Base-by-base conservation (phyloP, 2,888 invertebrate species). In the Dusona sp. region DNA sequence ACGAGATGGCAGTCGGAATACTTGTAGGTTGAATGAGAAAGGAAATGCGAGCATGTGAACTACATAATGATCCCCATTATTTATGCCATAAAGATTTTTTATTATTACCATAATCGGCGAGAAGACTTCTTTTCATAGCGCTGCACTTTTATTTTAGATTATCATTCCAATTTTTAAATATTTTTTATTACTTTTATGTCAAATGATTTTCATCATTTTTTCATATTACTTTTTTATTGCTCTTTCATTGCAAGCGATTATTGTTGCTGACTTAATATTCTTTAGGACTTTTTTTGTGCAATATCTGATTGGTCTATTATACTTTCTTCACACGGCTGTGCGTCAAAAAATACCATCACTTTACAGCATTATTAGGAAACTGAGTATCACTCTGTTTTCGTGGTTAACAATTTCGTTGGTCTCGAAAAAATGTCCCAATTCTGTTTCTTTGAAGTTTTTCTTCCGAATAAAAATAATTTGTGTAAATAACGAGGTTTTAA, bases 1-100 rank as follows among this genome's bases (percentile, higher is more conserved):
- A 29, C 61, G 29, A 29, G 13, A 61, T 16, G 29, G 61, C 16
- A 61, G 61, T 4, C 19, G 29, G 48, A 29, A 29, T 48, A 29
- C 9, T 29, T 1, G 9, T 33, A 33, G 9, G 9, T 19, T 29
- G 48, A 70, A 48, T 29, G 48, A 13, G 45, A 70, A 25, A 8
- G 38, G 70, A 11, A 29, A 48, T 19, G 70, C 22, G 22, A 22
- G 16, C 48, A 70, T 70, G 70, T 25, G 45, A 68, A 25, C 45
- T n/a, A 68, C 45, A 45, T 25, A 45, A 70, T 70, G 70, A 45
- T 48, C 48, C 13, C 29, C 48, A 48, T 70, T 70, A 70, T 65
- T 83, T 72, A 38, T 45, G 51, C 48, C 22, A 54, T 64, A 51
- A 83, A 36, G 54, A 78, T 78, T 65, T 65, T 61, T 54, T 65